Evolutionary conservation across 2,888 invertebrate genomes (phyloP).

Genomic region (Amiota communis): DNA sequence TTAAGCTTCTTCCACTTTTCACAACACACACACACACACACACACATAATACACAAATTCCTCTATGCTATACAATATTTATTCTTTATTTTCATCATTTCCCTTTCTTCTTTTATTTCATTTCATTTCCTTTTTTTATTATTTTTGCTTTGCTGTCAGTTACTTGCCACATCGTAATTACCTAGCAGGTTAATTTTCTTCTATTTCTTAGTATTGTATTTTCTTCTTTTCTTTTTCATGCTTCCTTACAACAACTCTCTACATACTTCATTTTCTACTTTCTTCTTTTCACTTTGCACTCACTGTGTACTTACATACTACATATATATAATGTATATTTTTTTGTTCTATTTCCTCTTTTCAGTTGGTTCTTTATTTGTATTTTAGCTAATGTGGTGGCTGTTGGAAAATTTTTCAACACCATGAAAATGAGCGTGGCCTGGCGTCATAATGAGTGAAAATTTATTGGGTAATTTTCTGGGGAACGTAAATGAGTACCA

Average conservation of each 20-base stretch:
- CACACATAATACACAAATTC: too few species aligned
- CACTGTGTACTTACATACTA: background rate
- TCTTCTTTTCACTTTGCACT: background rate
- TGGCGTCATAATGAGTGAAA: conserved; percentile 65
- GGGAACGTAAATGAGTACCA: background rate
- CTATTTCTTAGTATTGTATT: conserved; percentile 10
- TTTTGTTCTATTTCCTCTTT: background rate
- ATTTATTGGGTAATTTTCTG: conserved; percentile 64
- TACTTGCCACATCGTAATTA: conserved; percentile 19
- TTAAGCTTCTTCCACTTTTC: background rate
- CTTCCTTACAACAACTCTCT: conserved; percentile 20
- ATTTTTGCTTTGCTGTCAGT: conserved; percentile 44
- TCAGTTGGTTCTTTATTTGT: conserved; percentile 8
- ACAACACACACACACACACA: background rate
- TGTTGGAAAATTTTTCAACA: conserved; percentile 23
- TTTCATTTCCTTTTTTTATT: conserved; percentile 15
- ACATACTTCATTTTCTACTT: background rate
- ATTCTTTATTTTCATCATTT: too few species aligned
- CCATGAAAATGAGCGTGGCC: conserved; percentile 55
- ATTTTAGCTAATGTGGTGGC: conserved; percentile 21
- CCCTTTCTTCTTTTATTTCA: background rate
- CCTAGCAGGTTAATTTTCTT: conserved; percentile 19
- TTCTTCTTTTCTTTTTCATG: conserved; percentile 18
- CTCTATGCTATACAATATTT: background rate
- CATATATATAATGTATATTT: background rate